Evolutionary conservation across 2,113 vertebrate species (phyloP), one percentile per base, ranked within the genome.

Genomic region (Tautogolabrus adspersus): DNA sequence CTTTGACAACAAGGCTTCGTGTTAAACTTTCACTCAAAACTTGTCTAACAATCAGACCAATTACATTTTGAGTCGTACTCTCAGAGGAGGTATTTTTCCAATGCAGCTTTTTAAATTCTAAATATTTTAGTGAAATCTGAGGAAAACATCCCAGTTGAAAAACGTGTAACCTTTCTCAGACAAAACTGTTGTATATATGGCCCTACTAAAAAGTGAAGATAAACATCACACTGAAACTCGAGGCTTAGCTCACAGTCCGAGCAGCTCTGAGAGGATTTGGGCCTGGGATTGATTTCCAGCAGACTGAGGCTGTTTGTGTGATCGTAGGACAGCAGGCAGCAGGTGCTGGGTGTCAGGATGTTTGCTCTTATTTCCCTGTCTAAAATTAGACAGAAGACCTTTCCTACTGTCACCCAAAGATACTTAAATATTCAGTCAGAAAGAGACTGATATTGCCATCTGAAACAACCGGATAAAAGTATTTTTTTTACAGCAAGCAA

Each of bases 351-450:
- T 83, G 92, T 91, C 89, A 88, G 67, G 76, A 83, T 59, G 77
- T 87, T 87, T 85, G 64, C 82, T 88, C 85, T 86, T 78, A 82
- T 87, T 89, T 90, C 87, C 78, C 58, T 60, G 21, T 37, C 92
- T 93, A 94, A 93, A 94, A 90, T 93, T 93, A 95, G 92, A 79
- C 71, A 11, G 26, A 73, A 82, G 61, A 79, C 74, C 63, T 77
- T 84, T 84, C 72, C 81, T 82, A 62, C 75, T 54, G 68, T 66
- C 79, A 69, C 60, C 46, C 79, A 82, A 69, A 81, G 55, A 73
- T 65, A 65, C 79, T 70, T 10, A 30, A 42, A 42, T 52, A 75
- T 57, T 86, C 46, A 77, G 23, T 65, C 56, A 37, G 38, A 72
- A 65, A 77, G 23, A 52, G 34, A 77, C 70, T 37, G 60, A 79